phyloP scores from a whole-genome alignment of 2,113 vertebrate species.

The Hippocampus zosterae region DNA sequence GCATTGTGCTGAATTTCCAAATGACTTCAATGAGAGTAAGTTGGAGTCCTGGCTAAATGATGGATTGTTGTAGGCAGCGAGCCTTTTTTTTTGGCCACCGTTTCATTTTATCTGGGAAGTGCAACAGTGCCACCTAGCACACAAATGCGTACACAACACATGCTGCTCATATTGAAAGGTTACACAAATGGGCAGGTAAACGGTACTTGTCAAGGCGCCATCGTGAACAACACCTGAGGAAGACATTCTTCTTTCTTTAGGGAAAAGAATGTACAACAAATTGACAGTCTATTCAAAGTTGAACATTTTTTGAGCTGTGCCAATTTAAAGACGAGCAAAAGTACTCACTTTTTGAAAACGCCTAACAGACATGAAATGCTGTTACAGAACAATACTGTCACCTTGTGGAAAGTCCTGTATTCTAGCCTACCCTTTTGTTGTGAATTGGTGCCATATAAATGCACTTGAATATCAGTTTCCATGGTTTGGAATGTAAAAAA shows the following conservation, averaged over 20 bases:
- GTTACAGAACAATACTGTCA: too few species aligned
- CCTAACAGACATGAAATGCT: too few species aligned
- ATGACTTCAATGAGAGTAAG: conserved; percentile 22
- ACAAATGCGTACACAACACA: conserved; percentile 2
- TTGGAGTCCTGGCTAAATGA: conserved; percentile 35
- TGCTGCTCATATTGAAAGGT: not conserved
- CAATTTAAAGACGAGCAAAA: too few species aligned
- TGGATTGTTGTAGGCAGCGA: conserved; percentile 34
- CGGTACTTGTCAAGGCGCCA: not conserved
- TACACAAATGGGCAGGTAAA: not conserved
- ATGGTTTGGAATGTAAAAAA: too few species aligned
- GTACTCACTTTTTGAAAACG: too few species aligned
- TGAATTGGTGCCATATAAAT: too few species aligned
- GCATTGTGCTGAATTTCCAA: conserved; percentile 12
- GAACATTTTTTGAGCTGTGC: too few species aligned
- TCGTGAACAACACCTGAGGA: not conserved
- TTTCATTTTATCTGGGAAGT: conserved; percentile 31
- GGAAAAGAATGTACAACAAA: not conserved
- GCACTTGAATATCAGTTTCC: too few species aligned
- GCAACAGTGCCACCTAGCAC: conserved; percentile 76
- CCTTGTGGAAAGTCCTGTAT: too few species aligned
- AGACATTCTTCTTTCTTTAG: not conserved
- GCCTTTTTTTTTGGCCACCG: not conserved
- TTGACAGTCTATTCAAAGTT: too few species aligned
- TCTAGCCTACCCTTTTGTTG: too few species aligned